phyloP scores from a whole-genome alignment of 2,888 invertebrate species.

The Opisthograptis luteolata region DNA sequence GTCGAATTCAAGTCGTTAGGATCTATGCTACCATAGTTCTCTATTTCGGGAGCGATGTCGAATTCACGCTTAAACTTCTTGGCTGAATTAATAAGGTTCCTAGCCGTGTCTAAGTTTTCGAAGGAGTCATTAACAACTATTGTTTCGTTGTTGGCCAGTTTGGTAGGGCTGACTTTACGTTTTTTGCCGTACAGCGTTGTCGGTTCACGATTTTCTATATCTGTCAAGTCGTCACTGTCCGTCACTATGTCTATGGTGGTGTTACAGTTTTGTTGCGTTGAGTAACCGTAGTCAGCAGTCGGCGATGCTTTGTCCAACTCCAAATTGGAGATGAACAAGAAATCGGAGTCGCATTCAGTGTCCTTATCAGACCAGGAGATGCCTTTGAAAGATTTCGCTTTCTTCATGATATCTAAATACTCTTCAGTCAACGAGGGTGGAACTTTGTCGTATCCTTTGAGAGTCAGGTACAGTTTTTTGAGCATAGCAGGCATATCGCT shows the following conservation, averaged over 20 bases:
- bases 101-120: conserved; percentile 62
- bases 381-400: conserved; percentile 83
- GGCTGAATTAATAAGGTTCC: conserved; percentile 61
- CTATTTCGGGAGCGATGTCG: conserved; percentile 48
- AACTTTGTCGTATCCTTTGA: conserved; percentile 84
- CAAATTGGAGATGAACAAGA: conserved; percentile 65
- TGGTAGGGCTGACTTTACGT: conserved; percentile 74
- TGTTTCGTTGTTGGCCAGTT: conserved; percentile 68
- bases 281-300: conserved; percentile 44
- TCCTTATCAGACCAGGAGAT: conserved; percentile 85
- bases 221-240: conserved; percentile 68
- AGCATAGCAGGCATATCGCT: conserved; percentile 81
- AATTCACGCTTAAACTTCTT: conserved; percentile 67
- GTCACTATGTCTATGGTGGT: conserved; percentile 56
- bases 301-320: conserved; percentile 60
- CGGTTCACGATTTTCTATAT: conserved; percentile 63
- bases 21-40: conserved; percentile 61
- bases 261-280: conserved; percentile 45
- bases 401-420: conserved; percentile 84
- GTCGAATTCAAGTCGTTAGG: conserved; percentile 74
- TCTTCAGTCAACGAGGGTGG: conserved; percentile 83
- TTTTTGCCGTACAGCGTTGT: conserved; percentile 47
- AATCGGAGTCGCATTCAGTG: conserved; percentile 53
- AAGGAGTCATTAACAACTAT: conserved; percentile 75
- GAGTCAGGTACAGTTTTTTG: conserved; percentile 83